phyloP scores from a whole-genome alignment of 2,888 invertebrate genomes.

The Caprella mutica region DNA sequence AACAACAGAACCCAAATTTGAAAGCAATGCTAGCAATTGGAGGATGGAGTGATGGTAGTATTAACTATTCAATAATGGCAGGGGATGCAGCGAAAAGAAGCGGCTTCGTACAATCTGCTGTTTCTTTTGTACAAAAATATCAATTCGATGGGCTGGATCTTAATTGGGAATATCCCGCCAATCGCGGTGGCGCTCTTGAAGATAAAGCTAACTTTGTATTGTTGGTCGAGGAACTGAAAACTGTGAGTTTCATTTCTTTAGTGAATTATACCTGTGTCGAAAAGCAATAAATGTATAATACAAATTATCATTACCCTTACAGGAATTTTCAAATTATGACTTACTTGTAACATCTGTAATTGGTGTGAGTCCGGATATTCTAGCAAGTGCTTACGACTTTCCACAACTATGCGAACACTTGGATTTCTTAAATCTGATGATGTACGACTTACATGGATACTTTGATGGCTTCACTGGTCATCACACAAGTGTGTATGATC shows the following conservation, averaged over 20 bases:
- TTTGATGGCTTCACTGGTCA: constrained; percentile 66
- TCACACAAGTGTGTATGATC: constrained; percentile 56
- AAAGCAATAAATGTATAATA: background rate
- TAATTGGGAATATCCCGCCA: constrained; percentile 48
- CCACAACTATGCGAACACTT: constrained; percentile 58
- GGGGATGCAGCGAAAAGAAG: constrained; percentile 38
- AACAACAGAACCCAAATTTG: constrained; percentile 41
- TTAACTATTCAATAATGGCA: constrained; percentile 43
- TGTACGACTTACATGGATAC: constrained; percentile 76
- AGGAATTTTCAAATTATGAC: constrained; percentile 35
- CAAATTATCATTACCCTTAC: constrained; percentile 32
- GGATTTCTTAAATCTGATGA: constrained; percentile 74
- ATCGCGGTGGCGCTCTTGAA: constrained; percentile 58
- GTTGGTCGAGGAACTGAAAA: constrained; percentile 56
- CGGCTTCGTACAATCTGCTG: constrained; percentile 53
- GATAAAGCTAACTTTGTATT: constrained; percentile 66
- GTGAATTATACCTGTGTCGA: background rate
- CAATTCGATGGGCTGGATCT: constrained; percentile 70
- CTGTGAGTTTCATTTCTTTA: background rate
- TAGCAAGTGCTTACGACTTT: constrained; percentile 66
- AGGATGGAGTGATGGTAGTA: constrained; percentile 46
- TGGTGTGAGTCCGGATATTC: constrained; percentile 62
- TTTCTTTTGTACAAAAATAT: constrained; percentile 54
- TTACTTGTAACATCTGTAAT: constrained; percentile 51
- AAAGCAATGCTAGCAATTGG: constrained; percentile 57